These are phyloP conservation scores for Carettochelys insculpta DNA, from an alignment of 2,113 vertebrate genomes.

Conservation along the genomic window DNA sequence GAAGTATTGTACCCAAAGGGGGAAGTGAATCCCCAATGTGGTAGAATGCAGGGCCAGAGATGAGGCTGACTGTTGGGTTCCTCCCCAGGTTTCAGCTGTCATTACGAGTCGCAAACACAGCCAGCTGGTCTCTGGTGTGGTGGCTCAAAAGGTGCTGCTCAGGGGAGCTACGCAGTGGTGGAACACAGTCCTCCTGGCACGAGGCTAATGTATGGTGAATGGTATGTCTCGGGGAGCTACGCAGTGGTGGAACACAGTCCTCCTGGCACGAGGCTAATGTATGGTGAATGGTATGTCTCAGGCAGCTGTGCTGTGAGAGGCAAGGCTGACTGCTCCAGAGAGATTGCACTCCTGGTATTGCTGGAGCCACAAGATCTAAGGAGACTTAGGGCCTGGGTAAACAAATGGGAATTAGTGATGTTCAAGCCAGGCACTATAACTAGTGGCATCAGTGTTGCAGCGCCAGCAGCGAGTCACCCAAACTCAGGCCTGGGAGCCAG, in stretches of 20 bases:
- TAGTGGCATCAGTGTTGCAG: not conserved
- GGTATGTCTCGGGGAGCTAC: not conserved
- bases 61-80: not conserved
- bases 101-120: not conserved
- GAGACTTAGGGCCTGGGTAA: not conserved
- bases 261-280: not conserved
- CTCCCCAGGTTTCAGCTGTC: not conserved
- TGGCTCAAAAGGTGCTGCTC: not conserved
- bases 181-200: not conserved
- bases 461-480: not conserved
- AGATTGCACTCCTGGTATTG: not conserved
- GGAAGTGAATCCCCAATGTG: not conserved
- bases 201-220: not conserved
- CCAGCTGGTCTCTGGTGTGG: not conserved
- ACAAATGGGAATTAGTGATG: not conserved
- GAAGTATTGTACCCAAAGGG: not conserved
- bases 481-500: not conserved
- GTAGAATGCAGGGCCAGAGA: not conserved
- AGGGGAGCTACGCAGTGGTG: accelerated
- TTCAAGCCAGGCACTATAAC: not conserved
- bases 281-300: not conserved
- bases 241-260: accelerated
- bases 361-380: not conserved
- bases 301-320: not conserved
- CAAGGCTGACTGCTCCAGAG: not conserved